These are phyloP conservation scores for Erebia ligea DNA, from an alignment of 2,888 invertebrate species.

Conservation along the genomic window DNA sequence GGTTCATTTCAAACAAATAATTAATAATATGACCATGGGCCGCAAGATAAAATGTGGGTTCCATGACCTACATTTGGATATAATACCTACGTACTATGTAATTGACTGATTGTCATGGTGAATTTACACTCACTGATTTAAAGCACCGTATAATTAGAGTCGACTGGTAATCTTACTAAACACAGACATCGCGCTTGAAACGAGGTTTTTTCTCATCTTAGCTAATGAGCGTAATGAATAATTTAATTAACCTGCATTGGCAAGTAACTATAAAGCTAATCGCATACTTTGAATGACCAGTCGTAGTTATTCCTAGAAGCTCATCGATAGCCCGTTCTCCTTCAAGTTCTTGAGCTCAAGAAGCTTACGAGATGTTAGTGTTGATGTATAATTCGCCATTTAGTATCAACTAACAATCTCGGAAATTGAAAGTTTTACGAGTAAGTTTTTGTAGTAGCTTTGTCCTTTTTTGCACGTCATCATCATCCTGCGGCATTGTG, in stretches of 20 bases:
- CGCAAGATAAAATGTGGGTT: slow-evolving; percentile 8
- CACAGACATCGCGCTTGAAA: slow-evolving; percentile 1
- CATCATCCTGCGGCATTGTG: no score
- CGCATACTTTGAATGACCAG: neutral
- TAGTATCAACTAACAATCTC: no score
- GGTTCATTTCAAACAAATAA: neutral
- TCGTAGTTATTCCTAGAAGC: neutral
- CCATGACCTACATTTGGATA: slow-evolving; percentile 27
- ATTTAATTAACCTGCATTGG: slow-evolving; percentile 7
- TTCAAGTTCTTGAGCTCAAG: no score
- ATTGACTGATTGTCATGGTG: slow-evolving; percentile 21
- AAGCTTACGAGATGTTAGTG: no score
- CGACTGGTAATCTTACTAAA: slow-evolving; percentile 23
- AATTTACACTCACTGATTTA: slow-evolving; percentile 28
- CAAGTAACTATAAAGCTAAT: neutral
- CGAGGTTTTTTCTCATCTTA: slow-evolving; percentile 6
- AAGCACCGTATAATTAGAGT: slow-evolving; percentile 20
- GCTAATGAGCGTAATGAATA: slow-evolving; percentile 6
- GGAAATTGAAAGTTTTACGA: no score
- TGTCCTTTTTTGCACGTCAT: no score
- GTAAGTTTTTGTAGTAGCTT: no score
- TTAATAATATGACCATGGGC: neutral
- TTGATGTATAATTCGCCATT: no score
- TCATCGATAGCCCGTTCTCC: no score
- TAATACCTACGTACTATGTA: slow-evolving; percentile 12